Conservation (phyloP, 2,113 vertebrate species). For the Tragelaphus strepsiceros region DNA sequence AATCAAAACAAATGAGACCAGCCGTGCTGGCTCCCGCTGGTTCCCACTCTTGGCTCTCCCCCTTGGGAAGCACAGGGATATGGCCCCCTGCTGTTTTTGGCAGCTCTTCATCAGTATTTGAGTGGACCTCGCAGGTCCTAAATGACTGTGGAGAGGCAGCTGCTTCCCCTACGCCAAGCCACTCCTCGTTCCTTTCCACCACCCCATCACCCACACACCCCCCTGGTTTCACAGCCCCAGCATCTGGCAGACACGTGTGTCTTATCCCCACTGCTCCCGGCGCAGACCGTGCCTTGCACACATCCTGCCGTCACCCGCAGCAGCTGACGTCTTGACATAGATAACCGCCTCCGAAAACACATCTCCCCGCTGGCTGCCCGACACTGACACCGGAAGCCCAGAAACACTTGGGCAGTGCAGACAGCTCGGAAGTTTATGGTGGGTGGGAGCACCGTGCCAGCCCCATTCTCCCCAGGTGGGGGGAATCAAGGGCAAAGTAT, state of each 20-base stretch:
- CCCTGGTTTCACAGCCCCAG: neutral
- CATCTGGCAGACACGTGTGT: slow-evolving; percentile 63
- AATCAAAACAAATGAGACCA: neutral
- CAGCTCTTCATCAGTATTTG: slow-evolving; percentile 36
- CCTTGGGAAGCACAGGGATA: neutral
- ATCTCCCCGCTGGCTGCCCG: neutral
- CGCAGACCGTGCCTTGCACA: slow-evolving; percentile 40
- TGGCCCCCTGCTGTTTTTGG: neutral
- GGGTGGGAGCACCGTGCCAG: neutral
- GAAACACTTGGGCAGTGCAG: neutral
- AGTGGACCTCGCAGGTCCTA: neutral
- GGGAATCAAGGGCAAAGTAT: neutral
- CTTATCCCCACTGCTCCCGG: slow-evolving; percentile 5
- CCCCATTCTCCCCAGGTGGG: neutral
- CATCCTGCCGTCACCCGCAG: slow-evolving; percentile 37
- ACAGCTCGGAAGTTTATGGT: neutral
- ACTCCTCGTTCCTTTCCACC: neutral
- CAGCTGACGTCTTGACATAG: neutral
- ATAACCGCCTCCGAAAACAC: slow-evolving; percentile 15
- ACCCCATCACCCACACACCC: neutral
- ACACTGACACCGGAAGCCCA: neutral
- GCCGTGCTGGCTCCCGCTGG: neutral
- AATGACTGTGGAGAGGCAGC: slow-evolving; percentile 32
- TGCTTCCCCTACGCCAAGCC: slow-evolving; percentile 4
- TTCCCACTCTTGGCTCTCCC: neutral